These are phyloP conservation scores for Chaetodon auriga DNA, from an alignment of 2,113 vertebrate species.

Conservation along the genomic window DNA sequence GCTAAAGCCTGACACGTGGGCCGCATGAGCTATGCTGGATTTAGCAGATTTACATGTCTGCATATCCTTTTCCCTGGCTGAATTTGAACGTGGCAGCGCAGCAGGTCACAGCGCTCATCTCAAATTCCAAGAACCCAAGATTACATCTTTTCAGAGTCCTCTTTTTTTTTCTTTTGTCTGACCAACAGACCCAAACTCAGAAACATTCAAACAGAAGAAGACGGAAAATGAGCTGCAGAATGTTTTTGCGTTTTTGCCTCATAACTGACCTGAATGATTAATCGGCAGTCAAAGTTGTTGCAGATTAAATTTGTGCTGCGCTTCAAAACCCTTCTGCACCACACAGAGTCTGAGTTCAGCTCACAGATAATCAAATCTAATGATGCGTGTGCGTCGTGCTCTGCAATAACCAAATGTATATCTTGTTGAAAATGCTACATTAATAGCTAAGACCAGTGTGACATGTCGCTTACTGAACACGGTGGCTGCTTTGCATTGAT, in stretches of 20 bases:
- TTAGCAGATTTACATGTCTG: background rate
- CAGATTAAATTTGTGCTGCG: background rate
- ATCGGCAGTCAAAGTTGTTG: background rate
- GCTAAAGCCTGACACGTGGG: background rate
- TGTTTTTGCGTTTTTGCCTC: background rate
- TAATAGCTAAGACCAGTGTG: conserved; percentile 26
- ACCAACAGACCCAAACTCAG: background rate
- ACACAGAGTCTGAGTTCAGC: background rate
- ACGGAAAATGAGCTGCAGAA: background rate
- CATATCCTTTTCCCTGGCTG: background rate
- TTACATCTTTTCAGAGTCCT: background rate
- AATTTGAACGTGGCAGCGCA: background rate
- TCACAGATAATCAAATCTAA: background rate
- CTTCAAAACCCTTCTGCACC: background rate
- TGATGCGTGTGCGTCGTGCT: background rate
- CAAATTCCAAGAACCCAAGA: background rate
- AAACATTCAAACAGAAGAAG: background rate
- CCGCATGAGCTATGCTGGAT: background rate
- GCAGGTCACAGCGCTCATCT: background rate
- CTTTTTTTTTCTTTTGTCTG: background rate
- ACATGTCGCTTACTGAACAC: conserved; percentile 33
- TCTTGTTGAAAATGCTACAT: background rate
- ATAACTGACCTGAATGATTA: too few relatives aligned
- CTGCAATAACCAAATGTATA: background rate
- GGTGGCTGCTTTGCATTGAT: conserved; percentile 41